Evolutionary conservation across 2,888 invertebrate genomes (phyloP), one percentile per base, ranked within the genome.

Genomic region (Tholera decimalis): DNA sequence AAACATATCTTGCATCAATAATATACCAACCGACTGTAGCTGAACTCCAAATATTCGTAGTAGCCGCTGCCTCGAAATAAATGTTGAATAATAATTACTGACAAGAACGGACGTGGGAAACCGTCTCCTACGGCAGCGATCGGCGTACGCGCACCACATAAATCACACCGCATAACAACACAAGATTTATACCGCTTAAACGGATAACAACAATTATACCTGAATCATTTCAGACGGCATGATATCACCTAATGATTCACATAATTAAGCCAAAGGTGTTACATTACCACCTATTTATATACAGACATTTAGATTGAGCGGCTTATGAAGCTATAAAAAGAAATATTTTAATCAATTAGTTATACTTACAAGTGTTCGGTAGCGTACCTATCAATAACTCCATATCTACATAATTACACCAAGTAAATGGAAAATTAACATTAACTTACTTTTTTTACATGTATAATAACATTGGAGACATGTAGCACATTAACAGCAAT

Each of bases 121-220:
- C 71, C 60, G 73, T 84, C 78, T 85, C 82, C 83, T 83, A 82
- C 89, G 88, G 88, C 91, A 85, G 85, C 86, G 85, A 83, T 79
- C 85, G 88, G 87, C 87, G 87, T 88, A 88, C 87, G 85, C 87
- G 85, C 79, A 83, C 67, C 57, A 68, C 79, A 91, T 93, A 93
- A 93, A 93, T 93, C 92, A 92, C 84, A 75, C 77, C 79, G 78
- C 83, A 86, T 86, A 88, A 88, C 86, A 87, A 85, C 84, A 65
- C 72, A 80, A 88, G 90, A 92, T 92, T 91, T 91, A 92, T 90
- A 83, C 80, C 83, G 83, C 85, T 81, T 88, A 88, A 88, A 88
- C 85, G 87, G 85, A 81, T 82, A 89, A 92, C 88, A 85, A 81
- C 83, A 90, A 92, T 92, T 90, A 91, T 86, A 83, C 86, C 82